A percentile compares a stretch with the other conserved stretches of the same genome.
Evolutionary conservation across 2,797 vertebrate genomes (phyloP).

Genomic region (Mormyrops attenuatus): DNA sequence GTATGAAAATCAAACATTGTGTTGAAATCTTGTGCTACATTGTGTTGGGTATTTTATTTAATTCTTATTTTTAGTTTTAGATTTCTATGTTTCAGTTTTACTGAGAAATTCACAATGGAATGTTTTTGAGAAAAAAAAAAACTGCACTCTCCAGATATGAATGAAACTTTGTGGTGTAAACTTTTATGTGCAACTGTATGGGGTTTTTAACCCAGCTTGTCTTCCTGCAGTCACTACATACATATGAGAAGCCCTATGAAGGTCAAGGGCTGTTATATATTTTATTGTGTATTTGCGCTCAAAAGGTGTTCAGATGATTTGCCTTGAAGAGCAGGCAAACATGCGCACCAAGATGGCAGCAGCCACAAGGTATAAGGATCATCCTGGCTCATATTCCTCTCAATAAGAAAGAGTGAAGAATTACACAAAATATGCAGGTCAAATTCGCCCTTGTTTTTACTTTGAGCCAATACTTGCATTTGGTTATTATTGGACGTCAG

Average conservation of each 20-base stretch:
- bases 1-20: constrained; percentile 49
- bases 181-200: constrained; percentile 58
- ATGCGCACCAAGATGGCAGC: neutral
- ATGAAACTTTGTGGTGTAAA: constrained; percentile 57
- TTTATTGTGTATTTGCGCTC: neutral
- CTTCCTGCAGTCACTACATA: constrained; percentile 58
- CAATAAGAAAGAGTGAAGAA: neutral
- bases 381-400: neutral
- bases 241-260: constrained; percentile 38
- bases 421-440: constrained; percentile 30
- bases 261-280: neutral
- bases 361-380: neutral
- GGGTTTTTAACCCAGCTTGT: constrained; percentile 52
- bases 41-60: constrained; percentile 54
- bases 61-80: constrained; percentile 40
- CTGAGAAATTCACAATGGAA: constrained; percentile 45
- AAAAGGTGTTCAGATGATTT: neutral
- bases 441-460: neutral
- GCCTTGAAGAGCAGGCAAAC: neutral
- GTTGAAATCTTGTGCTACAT: constrained; percentile 47
- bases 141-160: constrained; percentile 59
- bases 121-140: constrained; percentile 47
- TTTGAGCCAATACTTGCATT: neutral
- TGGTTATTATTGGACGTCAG: neutral
- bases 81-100: constrained; percentile 43